These are phyloP conservation scores for Mixornis gularis DNA, from an alignment of 2,113 vertebrate genomes.

Conservation along the genomic window DNA sequence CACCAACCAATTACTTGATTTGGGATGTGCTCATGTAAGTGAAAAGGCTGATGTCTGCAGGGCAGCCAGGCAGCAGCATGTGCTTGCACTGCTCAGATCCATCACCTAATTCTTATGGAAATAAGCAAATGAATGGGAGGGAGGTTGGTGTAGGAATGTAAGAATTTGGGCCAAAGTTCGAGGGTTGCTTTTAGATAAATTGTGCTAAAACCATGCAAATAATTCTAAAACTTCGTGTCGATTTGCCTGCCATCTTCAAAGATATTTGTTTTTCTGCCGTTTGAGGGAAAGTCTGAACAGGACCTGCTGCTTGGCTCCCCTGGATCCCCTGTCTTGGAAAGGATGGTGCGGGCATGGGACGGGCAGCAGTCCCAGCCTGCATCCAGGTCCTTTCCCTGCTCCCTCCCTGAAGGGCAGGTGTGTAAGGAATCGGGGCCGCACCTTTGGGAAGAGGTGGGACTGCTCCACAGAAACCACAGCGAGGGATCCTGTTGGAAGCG, in stretches of 20 bases:
- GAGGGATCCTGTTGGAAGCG: neutral
- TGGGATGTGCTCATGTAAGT: neutral
- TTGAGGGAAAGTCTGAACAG: neutral
- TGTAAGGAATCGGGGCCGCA: fast-evolving
- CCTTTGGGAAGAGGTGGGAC: neutral
- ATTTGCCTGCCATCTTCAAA: neutral
- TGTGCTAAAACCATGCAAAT: neutral
- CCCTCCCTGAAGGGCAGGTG: neutral
- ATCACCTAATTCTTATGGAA: neutral
- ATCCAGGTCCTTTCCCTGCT: neutral
- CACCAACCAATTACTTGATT: neutral
- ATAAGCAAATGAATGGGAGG: neutral
- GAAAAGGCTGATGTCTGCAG: neutral
- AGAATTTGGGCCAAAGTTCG: neutral
- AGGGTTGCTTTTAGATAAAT: neutral
- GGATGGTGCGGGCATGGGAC: fast-evolving
- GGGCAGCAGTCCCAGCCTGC: neutral
- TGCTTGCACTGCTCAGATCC: neutral
- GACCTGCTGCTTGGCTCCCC: fast-evolving
- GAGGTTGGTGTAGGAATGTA: neutral
- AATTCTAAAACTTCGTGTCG: neutral
- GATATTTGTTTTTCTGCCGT: neutral
- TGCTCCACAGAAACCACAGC: neutral
- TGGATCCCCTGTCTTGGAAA: neutral
- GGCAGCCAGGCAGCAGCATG: neutral